phyloP scores from a whole-genome alignment of 2,888 invertebrate species.

The Tachina lurida region DNA sequence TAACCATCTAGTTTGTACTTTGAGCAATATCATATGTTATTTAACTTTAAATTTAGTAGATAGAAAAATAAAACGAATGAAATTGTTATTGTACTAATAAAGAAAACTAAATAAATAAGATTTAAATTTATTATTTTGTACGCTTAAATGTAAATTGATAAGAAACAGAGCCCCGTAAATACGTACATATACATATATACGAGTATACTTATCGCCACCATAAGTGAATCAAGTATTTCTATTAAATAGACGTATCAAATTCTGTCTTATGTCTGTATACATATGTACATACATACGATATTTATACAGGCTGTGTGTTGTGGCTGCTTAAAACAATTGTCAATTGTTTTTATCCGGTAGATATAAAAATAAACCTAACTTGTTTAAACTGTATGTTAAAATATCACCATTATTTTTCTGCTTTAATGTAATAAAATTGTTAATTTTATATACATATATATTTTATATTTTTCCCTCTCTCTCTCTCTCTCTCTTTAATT shows the following conservation, averaged over 20 bases:
- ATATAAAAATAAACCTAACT: slow-evolving; percentile 13
- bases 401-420: neutral
- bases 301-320: neutral
- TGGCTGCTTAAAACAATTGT: slow-evolving; percentile 40
- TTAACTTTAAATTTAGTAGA: slow-evolving; percentile 11
- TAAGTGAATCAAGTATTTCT: slow-evolving; percentile 23
- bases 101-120: slow-evolving; percentile 25
- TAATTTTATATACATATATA: neutral
- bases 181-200: too few relatives aligned
- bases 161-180: slow-evolving; percentile 25
- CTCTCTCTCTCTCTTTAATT: neutral
- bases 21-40: slow-evolving; percentile 58
- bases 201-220: slow-evolving; percentile 24
- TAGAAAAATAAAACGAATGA: neutral
- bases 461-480: neutral
- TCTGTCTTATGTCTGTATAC: neutral
- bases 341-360: slow-evolving; percentile 63
- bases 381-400: neutral
- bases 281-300: neutral
- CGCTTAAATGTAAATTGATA: slow-evolving; percentile 45
- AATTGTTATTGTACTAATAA: slow-evolving; percentile 19
- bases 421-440: slow-evolving; percentile 5
- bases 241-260: neutral
- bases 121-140: slow-evolving; percentile 33
- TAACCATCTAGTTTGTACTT: slow-evolving; percentile 50